Base-by-base conservation (phyloP, 2,888 invertebrate genomes). In the Epiblema foenella region DNA sequence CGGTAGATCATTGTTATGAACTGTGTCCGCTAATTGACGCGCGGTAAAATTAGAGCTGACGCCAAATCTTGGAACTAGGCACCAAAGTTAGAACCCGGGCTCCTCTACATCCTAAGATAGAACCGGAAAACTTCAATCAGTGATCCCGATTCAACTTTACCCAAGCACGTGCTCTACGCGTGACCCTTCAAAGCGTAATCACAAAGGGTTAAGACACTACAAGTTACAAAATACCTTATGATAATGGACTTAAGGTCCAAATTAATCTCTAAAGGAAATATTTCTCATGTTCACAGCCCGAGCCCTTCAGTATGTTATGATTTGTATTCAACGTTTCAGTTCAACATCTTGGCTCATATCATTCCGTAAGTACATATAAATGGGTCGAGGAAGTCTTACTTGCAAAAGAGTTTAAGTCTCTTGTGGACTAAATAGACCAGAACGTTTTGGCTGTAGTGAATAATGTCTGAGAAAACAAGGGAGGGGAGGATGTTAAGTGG, bases 281-380 rank as follows among this genome's bases (percentile, higher is more conserved):
- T 15, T 20, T 20, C 20, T 64, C 54, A 64, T 64, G 24, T 39
- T 54, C 37, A 39, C 12, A 37, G 62, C 29, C 64, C n/a, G n/a
- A n/a, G n/a, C n/a, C 1, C 20, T 52, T 17, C 29, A 18, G 18
- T 11, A 54, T 60, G 54, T 60, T 65, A 59, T 69, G 52, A 69
- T 69, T 66, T 66, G 54, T 66, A 70, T 70, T 70, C 65, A 70
- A 54, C 65, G 51, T 60, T 59, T 58, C 52, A 60, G 59, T 65
- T 70, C 70, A 65, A 54, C 70, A 60, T 65, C 59, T 69, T 59
- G 59, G 52, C 52, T 37, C 20, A 42, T 59, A 59, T 70, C 65
- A 56, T 66, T 59, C 18, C 42, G 42, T 24, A 42, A 2, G 3
- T 24, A 42, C 64, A 57, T 69, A 52, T 60, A 66, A 59, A 49